Base-by-base conservation (phyloP, 2,888 invertebrate species). In the Tortricodes alternella region DNA sequence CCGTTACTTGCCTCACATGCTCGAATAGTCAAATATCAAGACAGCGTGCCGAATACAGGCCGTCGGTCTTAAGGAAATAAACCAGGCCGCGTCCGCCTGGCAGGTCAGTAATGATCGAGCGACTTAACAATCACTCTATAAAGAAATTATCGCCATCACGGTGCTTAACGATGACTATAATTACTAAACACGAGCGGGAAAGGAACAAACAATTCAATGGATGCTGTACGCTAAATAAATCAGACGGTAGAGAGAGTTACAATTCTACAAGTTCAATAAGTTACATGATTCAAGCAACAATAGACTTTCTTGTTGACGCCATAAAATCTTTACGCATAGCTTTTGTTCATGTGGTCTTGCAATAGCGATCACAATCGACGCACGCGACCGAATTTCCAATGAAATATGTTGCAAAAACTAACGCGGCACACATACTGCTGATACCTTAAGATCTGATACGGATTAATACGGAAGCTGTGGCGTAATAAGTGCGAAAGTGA, bases 301-400 rank as follows among this genome's bases (percentile, higher is more conserved):
- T n/a, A n/a, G n/a, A n/a, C n/a, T n/a, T n/a, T n/a, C n/a, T n/a
- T n/a, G n/a, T n/a, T n/a, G n/a, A n/a, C n/a, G n/a, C n/a, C n/a
- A n/a, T n/a, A n/a, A n/a, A n/a, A n/a, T n/a, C n/a, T n/a, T n/a
- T n/a, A n/a, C n/a, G n/a, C n/a, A n/a, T n/a, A n/a, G n/a, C n/a
- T n/a, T n/a, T n/a, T n/a, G n/a, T n/a, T n/a, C n/a, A n/a, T n/a
- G n/a, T n/a, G n/a, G n/a, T n/a, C n/a, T n/a, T n/a, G n/a, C n/a
- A n/a, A n/a, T n/a, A 56, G 60, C 58, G 51, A 53, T 60, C 59
- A 59, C 55, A 63, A 61, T 51, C 32, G 56, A 35, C 65, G 68
- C 83, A 85, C 85, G 84, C 87, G 68, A 81, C 65, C 70, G 76
- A 82, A 82, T 86, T 85, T 85, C 84, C 80, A 84, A 80, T 80